A percentile compares a stretch with the other conserved stretches of the same genome.
Conservation (phyloP, 2,888 invertebrate genomes). For the Bruchidius siliquastri region DNA sequence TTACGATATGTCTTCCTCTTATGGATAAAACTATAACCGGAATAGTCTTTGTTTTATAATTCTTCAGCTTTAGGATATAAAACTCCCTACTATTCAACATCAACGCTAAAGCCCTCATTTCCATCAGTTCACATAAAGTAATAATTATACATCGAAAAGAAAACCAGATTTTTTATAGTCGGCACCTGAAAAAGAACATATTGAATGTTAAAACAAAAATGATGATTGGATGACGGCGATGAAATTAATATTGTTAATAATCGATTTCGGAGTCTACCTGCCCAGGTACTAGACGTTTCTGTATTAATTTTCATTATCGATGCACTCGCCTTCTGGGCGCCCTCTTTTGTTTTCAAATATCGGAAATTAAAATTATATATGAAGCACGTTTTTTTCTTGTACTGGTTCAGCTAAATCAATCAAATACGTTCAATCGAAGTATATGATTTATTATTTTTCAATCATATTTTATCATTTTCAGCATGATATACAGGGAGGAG, state of each 20-base stretch:
- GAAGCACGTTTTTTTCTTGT: not conserved
- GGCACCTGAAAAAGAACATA: conserved; percentile 28
- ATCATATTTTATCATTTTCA: too few relatives aligned
- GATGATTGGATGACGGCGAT: conserved; percentile 32
- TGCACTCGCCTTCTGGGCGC: conserved; percentile 6
- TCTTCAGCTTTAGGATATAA: too few relatives aligned
- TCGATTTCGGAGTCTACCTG: conserved; percentile 37
- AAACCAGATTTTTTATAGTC: conserved; percentile 23
- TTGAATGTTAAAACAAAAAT: conserved; percentile 33
- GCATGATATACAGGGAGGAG: too few relatives aligned
- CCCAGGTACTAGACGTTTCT: conserved; percentile 17
- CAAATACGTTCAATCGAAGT: too few relatives aligned
- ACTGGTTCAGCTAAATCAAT: not conserved
- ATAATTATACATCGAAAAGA: conserved; percentile 17
- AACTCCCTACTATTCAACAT: not conserved
- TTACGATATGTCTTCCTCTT: too few relatives aligned
- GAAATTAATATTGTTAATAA: conserved; percentile 44
- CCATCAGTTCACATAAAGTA: conserved; percentile 2
- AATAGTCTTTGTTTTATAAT: too few relatives aligned
- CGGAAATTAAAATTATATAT: not conserved
- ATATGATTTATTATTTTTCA: too few relatives aligned
- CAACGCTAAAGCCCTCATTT: not conserved
- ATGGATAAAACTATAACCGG: too few relatives aligned
- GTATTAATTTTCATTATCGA: conserved; percentile 21
- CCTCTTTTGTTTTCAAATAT: conserved; percentile 5